Base-by-base conservation (phyloP, 2,113 vertebrate species). In the Cyanocitta stelleri region DNA sequence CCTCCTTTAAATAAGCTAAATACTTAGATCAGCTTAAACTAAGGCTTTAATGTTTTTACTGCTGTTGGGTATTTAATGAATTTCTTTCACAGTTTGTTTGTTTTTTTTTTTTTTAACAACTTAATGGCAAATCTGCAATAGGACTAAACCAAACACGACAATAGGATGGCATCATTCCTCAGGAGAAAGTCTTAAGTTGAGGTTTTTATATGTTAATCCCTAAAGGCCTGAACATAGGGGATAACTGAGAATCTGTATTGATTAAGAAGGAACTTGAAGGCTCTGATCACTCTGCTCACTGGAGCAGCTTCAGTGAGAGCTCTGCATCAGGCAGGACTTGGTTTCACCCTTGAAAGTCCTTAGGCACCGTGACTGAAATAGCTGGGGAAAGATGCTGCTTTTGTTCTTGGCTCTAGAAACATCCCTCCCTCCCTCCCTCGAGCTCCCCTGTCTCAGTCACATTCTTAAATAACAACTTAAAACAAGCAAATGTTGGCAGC, bases 361-460 rank as follows among this genome's bases (percentile, higher is more conserved):
- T 32, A 88, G 37, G 81, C 30, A 52, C 37, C 13, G 2, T 30
- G 64, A 71, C 22, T 76, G 90, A 85, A 76, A 94, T 79, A 72
- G 48, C 5, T 93, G 78, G 88, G 90, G 87, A 92, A 91, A 85
- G 76, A 87, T 80, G 81, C 91, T 97, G 85, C 78, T 73, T 97
- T 98, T 97, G 96, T 97, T 96, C 97, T 96, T 90, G 93, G 96
- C 97, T 98, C 93, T 78, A 92, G 95, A 95, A 96, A 87, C 84
- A 79, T 90, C 85, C 75, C 78, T 88, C 27, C 35, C 78, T 88
- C 27, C 35, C 7, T 66, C 43, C 29, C 85, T 82, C 1, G 1
- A 87, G 37, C 33, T 59, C 63, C 66, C 55, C 56, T 37, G 37
- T 78, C 82, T 96, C 63, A 49, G 86, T 93, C 39, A 22, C 66